Base-by-base conservation (phyloP, 2,113 vertebrate genomes). In the Lethenteron camtschaticum region DNA sequence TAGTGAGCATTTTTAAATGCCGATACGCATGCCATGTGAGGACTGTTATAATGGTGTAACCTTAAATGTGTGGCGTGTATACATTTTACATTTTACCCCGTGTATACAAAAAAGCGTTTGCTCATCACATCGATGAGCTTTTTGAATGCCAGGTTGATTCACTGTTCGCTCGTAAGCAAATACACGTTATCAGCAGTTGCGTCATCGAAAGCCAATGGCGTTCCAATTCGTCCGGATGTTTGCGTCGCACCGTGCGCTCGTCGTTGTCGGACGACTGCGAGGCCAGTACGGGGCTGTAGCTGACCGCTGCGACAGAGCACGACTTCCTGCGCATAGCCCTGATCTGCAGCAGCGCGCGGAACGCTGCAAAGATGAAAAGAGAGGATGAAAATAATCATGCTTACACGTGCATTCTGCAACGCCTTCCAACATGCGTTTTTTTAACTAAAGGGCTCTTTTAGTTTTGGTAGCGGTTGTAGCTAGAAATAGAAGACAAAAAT, bases 311-410 rank as follows among this genome's bases (percentile, higher is more conserved):
- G 73, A 92, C 77, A 1, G 94, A 89, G 57, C 87, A 66, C 9
- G 90, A 86, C 79, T 96, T 99, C 81, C 89, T 95, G 77, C 89
- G 84, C 78, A 99, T 90, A 0, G 94, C 94, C 72, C 92, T 84
- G 79, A 99, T 99, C 85, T 99, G 94, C 79, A 99, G 83, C 75
- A 99, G 81, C 57, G 94, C 94, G 41, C 94, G 85, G 79, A 99
- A 99, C 2, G 94, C 94, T 99, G 70, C 2, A 16, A 70, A 12
- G 72, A 70, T 41, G 41, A 41, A 41, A 41, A 41, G 41, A 41
- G 41, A 41, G 41, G 41, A 41, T 7, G 5, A 7, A 41, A 7
- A 6, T 41, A 41, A 41, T 41, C 41, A 41, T 41, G 5, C 41
- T 41, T 41, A 41, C 41, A 41, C 6, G 41, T 41, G 5, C 5